Conservation (phyloP, 2,113 vertebrate species). For the Shinisaurus crocodilurus region DNA sequence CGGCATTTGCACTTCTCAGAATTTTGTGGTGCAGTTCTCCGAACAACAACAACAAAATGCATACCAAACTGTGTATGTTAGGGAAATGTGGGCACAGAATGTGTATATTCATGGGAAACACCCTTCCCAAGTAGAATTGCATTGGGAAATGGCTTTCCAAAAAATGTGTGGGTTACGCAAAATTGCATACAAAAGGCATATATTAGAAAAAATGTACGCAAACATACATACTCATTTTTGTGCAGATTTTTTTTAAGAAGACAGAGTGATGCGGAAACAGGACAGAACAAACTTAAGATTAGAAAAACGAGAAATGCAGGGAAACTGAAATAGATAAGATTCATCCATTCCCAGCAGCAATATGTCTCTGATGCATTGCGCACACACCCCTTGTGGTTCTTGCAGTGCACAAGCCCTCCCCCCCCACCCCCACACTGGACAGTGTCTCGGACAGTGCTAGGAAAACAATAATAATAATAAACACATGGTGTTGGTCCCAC, state of each 20-base stretch:
- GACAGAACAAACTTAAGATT: not conserved
- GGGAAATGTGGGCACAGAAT: not conserved
- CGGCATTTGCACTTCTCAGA: too few relatives aligned
- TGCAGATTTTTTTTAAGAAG: not conserved
- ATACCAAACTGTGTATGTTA: not conserved
- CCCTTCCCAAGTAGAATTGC: not conserved
- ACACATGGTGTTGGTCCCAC: not conserved
- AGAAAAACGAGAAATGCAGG: too few relatives aligned
- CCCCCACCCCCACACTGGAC: fast-evolving
- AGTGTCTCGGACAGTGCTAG: too few relatives aligned
- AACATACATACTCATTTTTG: not conserved
- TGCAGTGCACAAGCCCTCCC: not conserved
- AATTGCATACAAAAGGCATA: too few relatives aligned
- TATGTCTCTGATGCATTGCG: not conserved
- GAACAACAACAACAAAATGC: too few relatives aligned
- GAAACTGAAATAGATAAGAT: too few relatives aligned
- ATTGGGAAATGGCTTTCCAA: not conserved
- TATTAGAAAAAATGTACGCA: too few relatives aligned
- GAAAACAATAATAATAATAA: not conserved
- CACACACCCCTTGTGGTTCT: not conserved
- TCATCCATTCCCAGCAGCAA: too few relatives aligned
- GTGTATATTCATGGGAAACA: not conserved
- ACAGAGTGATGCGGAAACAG: not conserved
- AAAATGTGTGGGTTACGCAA: too few relatives aligned
- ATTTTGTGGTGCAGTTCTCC: too few relatives aligned